Base-by-base conservation (phyloP, 2,888 invertebrate species). In the Junonia oenone region DNA sequence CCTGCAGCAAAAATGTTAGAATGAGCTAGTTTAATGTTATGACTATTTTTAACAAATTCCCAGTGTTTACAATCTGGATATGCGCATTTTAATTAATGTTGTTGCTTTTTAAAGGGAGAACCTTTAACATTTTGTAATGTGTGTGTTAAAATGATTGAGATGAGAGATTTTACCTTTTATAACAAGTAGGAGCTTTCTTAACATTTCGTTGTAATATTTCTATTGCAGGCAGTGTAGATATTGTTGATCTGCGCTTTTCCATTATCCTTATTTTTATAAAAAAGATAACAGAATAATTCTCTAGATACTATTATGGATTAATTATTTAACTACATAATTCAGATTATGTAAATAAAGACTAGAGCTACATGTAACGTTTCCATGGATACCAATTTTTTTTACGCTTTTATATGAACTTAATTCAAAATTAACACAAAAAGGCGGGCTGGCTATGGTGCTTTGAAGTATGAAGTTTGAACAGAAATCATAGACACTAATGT, bases 191-290 rank as follows among this genome's bases (percentile, higher is more conserved):
- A 14, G 73, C 76, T 63, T 73, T 65, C 17, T 73, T 74, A 45
- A 85, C 72, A 76, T 89, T 89, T 63, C 83, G 75, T 60, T 87
- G 86, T 37, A 88, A 61, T 11, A 76, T 82, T 63, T 87, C 82
- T 56, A 89, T 81, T 1, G 89, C 85, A 35, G 89, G 89, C 53
- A 90, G 72, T 37, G 74, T 72, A 17, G 67, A 63, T 13, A 70
- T 55, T 2, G 58, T 47, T 6, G 64, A 59, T 51, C 66, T 71
- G 19, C 71, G 71, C 56, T 54, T 62, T 9, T 61, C 61, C 56
- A 61, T 43, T 2, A 26, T 43, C 13, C 13, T 13, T 17, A 43
- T 26, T 43, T 11, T 40, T 19, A 13, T 11, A 17, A 19, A 19
- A 17, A 5, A 15, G 6, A 15, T 6, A 37, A 37, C 15, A 15